Conservation (phyloP, 1,140 invertebrate species). For the Tetramorium parvispinum region DNA sequence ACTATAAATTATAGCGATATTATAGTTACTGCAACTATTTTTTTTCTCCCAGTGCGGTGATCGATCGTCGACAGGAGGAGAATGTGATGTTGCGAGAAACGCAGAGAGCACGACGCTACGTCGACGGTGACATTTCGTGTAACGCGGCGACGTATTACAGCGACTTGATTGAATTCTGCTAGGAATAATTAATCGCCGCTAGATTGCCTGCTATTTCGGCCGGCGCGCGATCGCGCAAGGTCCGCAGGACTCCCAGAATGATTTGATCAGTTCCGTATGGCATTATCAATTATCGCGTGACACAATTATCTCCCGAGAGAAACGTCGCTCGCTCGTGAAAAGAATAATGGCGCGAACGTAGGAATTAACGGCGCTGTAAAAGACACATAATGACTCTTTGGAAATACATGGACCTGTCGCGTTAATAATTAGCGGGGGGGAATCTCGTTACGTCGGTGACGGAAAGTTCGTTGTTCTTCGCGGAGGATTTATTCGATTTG, state of each 20-base stretch:
- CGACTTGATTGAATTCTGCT: slow-evolving; percentile 36
- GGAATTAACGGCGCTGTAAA: background rate
- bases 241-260: background rate
- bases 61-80: slow-evolving; percentile 55
- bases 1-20: too few relatives aligned
- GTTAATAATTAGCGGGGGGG: background rate
- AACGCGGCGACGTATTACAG: slow-evolving; percentile 55
- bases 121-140: slow-evolving; percentile 75
- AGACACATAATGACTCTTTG: background rate
- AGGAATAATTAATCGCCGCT: slow-evolving; percentile 64
- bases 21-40: too few relatives aligned
- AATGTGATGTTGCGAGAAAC: slow-evolving; percentile 24
- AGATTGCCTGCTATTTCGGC: slow-evolving; percentile 5
- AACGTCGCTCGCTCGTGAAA: background rate
- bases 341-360: background rate
- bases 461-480: background rate
- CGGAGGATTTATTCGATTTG: background rate
- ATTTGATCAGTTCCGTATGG: background rate
- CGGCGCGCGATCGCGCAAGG: background rate
- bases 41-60: background rate
- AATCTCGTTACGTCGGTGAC: background rate
- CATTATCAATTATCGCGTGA: slow-evolving; percentile 1
- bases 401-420: background rate
- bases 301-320: background rate
- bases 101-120: background rate